Conservation (phyloP, 2,113 vertebrate species). For the Mesoclemmys tuberculata region DNA sequence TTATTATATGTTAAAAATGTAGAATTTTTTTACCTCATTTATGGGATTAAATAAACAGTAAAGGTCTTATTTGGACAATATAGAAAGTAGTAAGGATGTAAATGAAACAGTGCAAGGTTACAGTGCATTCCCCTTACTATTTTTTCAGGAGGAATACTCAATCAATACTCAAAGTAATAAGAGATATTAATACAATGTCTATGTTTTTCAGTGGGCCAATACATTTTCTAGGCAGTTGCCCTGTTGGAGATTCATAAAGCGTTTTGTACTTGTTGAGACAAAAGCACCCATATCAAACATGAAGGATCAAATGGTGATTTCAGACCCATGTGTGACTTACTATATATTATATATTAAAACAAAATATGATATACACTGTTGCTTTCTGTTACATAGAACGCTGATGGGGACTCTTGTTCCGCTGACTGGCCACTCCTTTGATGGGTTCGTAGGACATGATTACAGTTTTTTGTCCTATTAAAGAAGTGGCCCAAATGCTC, state of each 20-base stretch:
- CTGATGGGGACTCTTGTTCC: neutral
- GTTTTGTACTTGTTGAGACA: neutral
- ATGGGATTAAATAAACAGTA: neutral
- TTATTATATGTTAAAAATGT: neutral
- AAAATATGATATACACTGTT: neutral
- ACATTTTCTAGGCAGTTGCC: neutral
- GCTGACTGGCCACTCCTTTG: neutral
- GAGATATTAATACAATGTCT: neutral
- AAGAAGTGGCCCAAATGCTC: constrained; percentile 23
- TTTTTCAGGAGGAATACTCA: neutral
- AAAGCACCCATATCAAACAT: neutral
- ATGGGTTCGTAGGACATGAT: neutral
- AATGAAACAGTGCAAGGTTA: neutral
- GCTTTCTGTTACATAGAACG: fast-evolving
- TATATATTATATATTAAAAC: neutral
- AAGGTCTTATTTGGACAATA: constrained; percentile 9
- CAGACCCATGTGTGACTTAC: neutral
- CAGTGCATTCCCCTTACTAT: neutral
- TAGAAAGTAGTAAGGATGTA: neutral
- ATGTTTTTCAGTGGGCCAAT: neutral
- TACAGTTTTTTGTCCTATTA: neutral
- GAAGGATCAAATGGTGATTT: neutral
- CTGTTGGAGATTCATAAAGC: neutral
- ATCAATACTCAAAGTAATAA: fast-evolving
- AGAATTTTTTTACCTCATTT: neutral